phyloP scores from a whole-genome alignment of 2,888 invertebrate species.

The Pseudeuparius sepicola region DNA sequence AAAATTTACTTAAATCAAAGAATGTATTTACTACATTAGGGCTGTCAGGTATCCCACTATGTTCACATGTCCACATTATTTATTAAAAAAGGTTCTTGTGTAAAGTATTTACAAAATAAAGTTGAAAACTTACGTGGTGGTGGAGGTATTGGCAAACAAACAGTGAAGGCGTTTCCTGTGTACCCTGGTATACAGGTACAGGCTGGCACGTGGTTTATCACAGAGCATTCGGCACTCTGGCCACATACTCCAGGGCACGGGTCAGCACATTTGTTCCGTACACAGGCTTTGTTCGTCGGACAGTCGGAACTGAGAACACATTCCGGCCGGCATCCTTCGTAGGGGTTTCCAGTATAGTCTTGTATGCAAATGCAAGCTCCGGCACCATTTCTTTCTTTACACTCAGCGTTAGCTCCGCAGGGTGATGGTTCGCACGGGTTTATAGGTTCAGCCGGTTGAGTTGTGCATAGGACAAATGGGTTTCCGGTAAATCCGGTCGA shows the following conservation, averaged over 20 bases:
- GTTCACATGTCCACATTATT: too few species aligned
- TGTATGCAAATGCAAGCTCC: slow-evolving; percentile 72
- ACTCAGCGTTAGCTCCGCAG: slow-evolving; percentile 76
- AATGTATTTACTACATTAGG: too few species aligned
- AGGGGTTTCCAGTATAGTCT: slow-evolving; percentile 77
- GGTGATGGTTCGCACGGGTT: slow-evolving; percentile 80
- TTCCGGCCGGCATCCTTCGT: slow-evolving; percentile 78
- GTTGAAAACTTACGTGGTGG: slow-evolving; percentile 32
- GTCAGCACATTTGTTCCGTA: slow-evolving; percentile 73
- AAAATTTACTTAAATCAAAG: too few species aligned
- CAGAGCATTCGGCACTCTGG: slow-evolving; percentile 69
- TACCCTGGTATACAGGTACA: slow-evolving; percentile 67
- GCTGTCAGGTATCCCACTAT: too few species aligned
- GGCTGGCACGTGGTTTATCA: slow-evolving; percentile 77
- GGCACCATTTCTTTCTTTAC: slow-evolving; percentile 65
- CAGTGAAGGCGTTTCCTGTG: slow-evolving; percentile 61
- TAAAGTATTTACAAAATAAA: too few species aligned
- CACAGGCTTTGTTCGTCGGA: slow-evolving; percentile 70
- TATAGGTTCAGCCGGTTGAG: slow-evolving; percentile 46
- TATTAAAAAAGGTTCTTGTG: too few species aligned
- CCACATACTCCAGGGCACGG: slow-evolving; percentile 84
- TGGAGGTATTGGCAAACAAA: slow-evolving; percentile 38
- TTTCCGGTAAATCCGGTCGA: slow-evolving; percentile 67
- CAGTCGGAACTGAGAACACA: slow-evolving; percentile 82
- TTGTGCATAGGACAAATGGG: slow-evolving; percentile 69